Conservation (phyloP, 2,888 invertebrate species). For the Sthenelais limicola region DNA sequence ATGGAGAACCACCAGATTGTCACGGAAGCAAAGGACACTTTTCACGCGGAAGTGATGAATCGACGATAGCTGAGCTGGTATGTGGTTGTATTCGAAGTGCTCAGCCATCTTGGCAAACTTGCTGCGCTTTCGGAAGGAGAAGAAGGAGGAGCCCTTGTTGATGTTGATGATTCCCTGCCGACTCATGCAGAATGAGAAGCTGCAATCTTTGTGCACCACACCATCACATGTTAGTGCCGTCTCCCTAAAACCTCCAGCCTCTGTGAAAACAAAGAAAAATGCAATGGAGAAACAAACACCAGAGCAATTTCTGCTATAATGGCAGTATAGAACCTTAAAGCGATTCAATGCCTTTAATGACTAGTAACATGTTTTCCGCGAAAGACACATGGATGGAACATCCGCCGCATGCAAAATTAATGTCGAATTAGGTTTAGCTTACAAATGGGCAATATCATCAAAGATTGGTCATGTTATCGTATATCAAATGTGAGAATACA, state of each 20-base stretch:
- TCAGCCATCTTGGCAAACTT: slow-evolving; percentile 72
- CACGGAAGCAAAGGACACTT: slow-evolving; percentile 69
- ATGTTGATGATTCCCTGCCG: slow-evolving; percentile 71
- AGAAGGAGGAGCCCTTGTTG: slow-evolving; percentile 67
- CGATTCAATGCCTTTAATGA: too few relatives aligned
- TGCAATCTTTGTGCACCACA: slow-evolving; percentile 70
- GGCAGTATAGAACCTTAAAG: too few relatives aligned
- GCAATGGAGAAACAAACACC: too few relatives aligned
- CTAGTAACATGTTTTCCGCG: too few relatives aligned
- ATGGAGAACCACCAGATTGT: slow-evolving; percentile 68
- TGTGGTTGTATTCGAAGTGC: slow-evolving; percentile 73
- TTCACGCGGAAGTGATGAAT: slow-evolving; percentile 72
- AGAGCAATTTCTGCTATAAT: too few relatives aligned
- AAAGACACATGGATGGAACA: too few relatives aligned
- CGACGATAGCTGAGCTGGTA: slow-evolving; percentile 71
- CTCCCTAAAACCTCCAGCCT: slow-evolving; percentile 69
- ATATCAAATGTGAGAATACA: too few relatives aligned
- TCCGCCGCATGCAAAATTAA: too few relatives aligned
- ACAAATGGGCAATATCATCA: too few relatives aligned
- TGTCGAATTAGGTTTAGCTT: too few relatives aligned
- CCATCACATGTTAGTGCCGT: slow-evolving; percentile 67
- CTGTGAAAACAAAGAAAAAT: slow-evolving; percentile 53
- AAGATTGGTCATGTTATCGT: too few relatives aligned
- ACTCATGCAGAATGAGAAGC: slow-evolving; percentile 70
- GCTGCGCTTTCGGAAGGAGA: slow-evolving; percentile 68